A percentile compares a stretch with the other conserved stretches of the same genome.
phyloP scores from a whole-genome alignment of 2,888 invertebrate genomes.

The Nephrotoma appendiculata region DNA sequence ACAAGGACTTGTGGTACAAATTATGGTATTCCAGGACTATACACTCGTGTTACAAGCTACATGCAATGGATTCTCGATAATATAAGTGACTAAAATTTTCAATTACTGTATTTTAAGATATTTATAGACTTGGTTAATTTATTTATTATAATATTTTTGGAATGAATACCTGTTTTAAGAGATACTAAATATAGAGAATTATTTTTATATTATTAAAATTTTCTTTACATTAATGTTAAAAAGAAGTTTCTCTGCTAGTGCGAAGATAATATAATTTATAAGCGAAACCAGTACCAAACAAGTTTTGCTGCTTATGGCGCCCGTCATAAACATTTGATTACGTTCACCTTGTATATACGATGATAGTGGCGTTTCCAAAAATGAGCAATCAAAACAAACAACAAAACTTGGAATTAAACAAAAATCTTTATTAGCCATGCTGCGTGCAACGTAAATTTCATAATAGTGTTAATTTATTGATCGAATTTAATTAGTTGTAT shows the following conservation, averaged over 20 bases:
- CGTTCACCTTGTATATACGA: not conserved
- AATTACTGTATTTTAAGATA: not conserved
- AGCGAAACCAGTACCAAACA: not conserved
- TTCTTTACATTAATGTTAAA: not conserved
- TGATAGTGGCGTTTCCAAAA: too few relatives aligned
- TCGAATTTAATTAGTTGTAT: not conserved
- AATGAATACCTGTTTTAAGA: not conserved
- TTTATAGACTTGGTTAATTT: not conserved
- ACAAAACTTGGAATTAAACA: too few relatives aligned
- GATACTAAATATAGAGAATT: not conserved
- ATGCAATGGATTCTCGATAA: conserved; percentile 6
- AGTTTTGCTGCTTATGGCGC: not conserved
- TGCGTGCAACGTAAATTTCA: not conserved
- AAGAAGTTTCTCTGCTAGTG: not conserved
- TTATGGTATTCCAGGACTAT: conserved; percentile 1
- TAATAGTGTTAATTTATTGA: not conserved
- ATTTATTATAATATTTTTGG: not conserved
- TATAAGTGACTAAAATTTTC: not conserved
- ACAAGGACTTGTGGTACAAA: not conserved
- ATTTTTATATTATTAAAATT: not conserved
- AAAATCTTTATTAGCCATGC: not conserved
- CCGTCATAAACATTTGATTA: not conserved
- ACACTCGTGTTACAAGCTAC: conserved; percentile 1
- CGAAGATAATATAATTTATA: not conserved
- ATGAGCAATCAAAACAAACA: too few relatives aligned